Conservation (phyloP, 2,113 vertebrate genomes). For the Zosterops japonicus region DNA sequence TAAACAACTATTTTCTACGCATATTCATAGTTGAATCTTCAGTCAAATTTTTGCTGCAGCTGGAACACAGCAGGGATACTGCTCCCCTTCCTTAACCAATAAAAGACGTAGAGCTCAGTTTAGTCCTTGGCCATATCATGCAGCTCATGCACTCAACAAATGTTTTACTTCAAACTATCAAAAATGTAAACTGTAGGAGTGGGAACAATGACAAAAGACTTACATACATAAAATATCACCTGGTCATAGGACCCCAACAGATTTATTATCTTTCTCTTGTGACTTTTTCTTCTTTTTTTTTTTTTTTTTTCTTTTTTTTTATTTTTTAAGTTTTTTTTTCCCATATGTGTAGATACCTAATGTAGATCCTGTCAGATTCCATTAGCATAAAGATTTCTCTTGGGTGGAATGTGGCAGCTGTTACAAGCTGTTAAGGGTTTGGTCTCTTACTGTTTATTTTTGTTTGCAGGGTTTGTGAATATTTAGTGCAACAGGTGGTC, state of each 20-base stretch:
- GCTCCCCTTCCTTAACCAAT: not conserved
- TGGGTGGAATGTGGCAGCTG: conserved; percentile 52
- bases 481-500: conserved; percentile 38
- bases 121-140: not conserved
- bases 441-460: conserved; percentile 33
- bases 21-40: not conserved
- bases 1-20: not conserved
- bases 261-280: not conserved
- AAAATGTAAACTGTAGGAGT: not conserved
- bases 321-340: not conserved
- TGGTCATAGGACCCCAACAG: not conserved
- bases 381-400: conserved; percentile 35
- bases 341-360: not conserved
- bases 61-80: not conserved
- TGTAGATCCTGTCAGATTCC: not conserved
- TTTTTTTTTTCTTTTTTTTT: not conserved
- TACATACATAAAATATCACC: not conserved
- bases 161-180: not conserved
- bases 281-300: no score
- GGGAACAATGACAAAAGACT: not conserved
- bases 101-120: not conserved
- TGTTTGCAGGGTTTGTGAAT: conserved; percentile 29
- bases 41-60: not conserved
- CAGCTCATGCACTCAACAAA: not conserved
- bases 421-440: conserved; percentile 32